Evolutionary conservation across 2,888 invertebrate genomes (phyloP), one percentile per base, ranked within the genome.

Genomic region (Lepidocyrtinus sp.): DNA sequence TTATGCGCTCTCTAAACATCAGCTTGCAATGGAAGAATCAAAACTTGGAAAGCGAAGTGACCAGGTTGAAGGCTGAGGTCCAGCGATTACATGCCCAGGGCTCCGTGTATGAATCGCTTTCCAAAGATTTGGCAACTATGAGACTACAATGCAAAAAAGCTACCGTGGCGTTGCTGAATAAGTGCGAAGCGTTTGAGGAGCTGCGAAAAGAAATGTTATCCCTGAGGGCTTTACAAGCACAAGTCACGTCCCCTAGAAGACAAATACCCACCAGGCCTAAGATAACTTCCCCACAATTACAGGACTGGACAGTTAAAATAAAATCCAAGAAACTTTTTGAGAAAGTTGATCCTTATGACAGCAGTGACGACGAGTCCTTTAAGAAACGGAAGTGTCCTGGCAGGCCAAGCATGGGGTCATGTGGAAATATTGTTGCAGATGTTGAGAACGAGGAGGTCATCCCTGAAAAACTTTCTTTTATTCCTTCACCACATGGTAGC

Each of bases 371-470:
- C 0, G 63, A 62, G 0, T 5, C 2, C 19, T 26, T 1, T 9
- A 15, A 15, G 0, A 12, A 15, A 15, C 15, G 0, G 0, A n/a
- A 59, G 7, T 27, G 61, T 2, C 12, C 17, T 7, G 21, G 22
- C 1, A 17, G 79, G 22, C 64, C 79, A 1, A 79, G 79, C 46
- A 79, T 79, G 55, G 79, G 79, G 17, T 79, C 79, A 1, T 79
- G 79, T 55, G 79, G 79, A 73, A 79, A 74, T 21, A 1, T 79
- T 15, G 2, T 26, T 0, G 22, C 21, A 3, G 69, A 74, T 15
- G 69, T 79, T 55, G 24, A 36, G 3, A 25, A 1, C 9, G 73
- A 79, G 19, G 79, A 79, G 17, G 26, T n/a, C 2, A 68, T 69
- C 25, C 78, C 79, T 27, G 19, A 50, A 0, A 24, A 67, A 12